Base-by-base conservation (phyloP, 2,797 vertebrate genomes). In the Menidia menidia region DNA sequence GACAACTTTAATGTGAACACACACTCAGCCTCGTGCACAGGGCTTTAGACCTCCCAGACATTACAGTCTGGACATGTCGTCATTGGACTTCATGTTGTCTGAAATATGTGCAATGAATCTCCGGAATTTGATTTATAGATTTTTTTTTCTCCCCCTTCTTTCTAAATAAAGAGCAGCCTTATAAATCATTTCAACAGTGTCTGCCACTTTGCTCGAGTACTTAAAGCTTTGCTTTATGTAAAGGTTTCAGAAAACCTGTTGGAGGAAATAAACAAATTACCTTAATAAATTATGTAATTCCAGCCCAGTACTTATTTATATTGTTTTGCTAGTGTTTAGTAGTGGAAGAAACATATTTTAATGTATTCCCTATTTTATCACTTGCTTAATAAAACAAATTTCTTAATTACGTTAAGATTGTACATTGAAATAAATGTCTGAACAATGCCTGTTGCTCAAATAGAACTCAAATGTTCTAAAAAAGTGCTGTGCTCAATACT, bases 31-130 rank as follows among this genome's bases (percentile, higher is more conserved):
- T 71, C 44, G 61, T 35, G 8, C 55, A 73, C 48, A 2, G 14
- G n/a, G 18, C 58, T 16, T 45, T 18, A 68, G 79, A 82, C 87
- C 75, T 88, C 77, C 75, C 72, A 83, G 62, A 76, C 31, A 2
- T 74, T 65, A 12, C 30, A 33, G 75, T 77, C 73, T 85, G 74
- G 62, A 78, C 69, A 74, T 62, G 67, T 71, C 64, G 61, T 84
- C 71, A 80, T 58, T 12, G 33, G 68, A 51, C 52, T 65, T 33
- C 51, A 71, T 63, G 60, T 55, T 44, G 50, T 62, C 58, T 75
- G 16, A 72, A 78, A 80, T 70, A 73, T 75, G 31, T 71, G 68
- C 53, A 79, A 70, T 77, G 48, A 63, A 79, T 87, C 60, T 56
- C 51, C 35, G 52, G 62, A 73, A 74, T 78, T 35, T 59, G 54